These are phyloP conservation scores for Platyscapa corneri DNA, from an alignment of 1,140 invertebrate species.

Conservation along the genomic window DNA sequence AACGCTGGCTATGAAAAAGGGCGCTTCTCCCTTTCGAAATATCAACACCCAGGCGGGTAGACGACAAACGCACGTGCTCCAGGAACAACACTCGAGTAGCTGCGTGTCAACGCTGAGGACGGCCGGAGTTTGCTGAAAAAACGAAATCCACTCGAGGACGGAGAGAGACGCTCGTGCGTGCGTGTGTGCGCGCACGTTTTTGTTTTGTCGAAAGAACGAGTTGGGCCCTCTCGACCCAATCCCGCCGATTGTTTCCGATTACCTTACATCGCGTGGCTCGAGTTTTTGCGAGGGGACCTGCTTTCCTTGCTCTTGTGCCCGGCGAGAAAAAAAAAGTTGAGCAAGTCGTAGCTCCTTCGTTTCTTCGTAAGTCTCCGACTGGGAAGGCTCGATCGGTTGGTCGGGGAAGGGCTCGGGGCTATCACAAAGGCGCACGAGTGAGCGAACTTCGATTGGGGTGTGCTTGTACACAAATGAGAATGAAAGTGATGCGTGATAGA, in stretches of 20 bases:
- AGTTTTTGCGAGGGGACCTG: constrained; percentile 10
- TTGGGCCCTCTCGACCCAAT: neutral
- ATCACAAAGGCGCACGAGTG: constrained; percentile 5
- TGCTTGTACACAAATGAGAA: constrained; percentile 58
- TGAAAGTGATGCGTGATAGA: constrained; percentile 36
- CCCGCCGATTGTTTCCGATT: constrained; percentile 27
- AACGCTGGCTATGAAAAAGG: constrained; percentile 19
- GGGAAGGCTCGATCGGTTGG: neutral
- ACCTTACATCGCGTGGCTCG: constrained; percentile 25
- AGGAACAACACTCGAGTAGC: neutral
- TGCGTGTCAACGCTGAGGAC: neutral
- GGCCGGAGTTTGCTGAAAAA: neutral
- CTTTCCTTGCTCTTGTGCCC: neutral
- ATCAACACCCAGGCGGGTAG: neutral
- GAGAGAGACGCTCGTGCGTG: neutral
- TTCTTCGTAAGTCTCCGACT: neutral
- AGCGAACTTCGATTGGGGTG: constrained; percentile 32
- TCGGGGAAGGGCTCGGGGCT: neutral
- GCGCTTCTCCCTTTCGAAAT: constrained; percentile 2
- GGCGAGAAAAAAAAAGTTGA: constrained; percentile 31
- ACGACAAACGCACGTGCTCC: constrained; percentile 27
- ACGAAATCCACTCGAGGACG: constrained; percentile 19
- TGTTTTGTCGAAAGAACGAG: neutral
- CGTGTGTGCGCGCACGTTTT: neutral
- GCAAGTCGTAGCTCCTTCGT: neutral